Conservation (phyloP, 2,797 vertebrate genomes). For the Scleropages formosus region DNA sequence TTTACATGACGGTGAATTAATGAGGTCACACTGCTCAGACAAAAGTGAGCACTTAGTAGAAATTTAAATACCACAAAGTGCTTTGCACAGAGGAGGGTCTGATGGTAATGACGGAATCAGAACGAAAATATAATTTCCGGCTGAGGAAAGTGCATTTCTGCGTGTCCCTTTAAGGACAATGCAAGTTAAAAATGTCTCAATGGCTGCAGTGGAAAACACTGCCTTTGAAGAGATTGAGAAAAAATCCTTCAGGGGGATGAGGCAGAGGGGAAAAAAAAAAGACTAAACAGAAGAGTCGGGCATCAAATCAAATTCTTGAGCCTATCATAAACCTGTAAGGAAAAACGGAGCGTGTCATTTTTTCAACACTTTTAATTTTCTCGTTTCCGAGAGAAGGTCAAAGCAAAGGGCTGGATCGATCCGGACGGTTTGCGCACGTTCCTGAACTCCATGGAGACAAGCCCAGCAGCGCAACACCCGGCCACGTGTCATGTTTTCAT, state of each 20-base stretch:
- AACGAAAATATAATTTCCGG: no score
- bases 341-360: neutral
- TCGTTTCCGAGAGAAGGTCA: neutral
- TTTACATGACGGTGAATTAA: no score
- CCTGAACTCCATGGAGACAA: neutral
- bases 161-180: no score
- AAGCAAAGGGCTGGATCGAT: conserved; percentile 10
- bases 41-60: no score
- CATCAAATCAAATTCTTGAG: neutral
- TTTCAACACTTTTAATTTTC: conserved; percentile 19
- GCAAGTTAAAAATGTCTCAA: neutral
- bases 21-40: neutral
- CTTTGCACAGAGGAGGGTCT: no score
- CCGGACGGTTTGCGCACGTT: conserved; percentile 1
- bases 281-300: neutral
- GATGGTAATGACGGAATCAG: no score
- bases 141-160: no score
- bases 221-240: neutral
- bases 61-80: neutral
- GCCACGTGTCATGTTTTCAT: neutral
- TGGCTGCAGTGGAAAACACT: neutral
- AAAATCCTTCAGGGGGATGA: neutral
- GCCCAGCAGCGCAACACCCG: neutral
- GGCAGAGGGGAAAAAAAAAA: conserved; percentile 1
- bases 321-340: neutral